Base-by-base conservation (phyloP, 2,797 vertebrate genomes). In the Fratercula arctica region DNA sequence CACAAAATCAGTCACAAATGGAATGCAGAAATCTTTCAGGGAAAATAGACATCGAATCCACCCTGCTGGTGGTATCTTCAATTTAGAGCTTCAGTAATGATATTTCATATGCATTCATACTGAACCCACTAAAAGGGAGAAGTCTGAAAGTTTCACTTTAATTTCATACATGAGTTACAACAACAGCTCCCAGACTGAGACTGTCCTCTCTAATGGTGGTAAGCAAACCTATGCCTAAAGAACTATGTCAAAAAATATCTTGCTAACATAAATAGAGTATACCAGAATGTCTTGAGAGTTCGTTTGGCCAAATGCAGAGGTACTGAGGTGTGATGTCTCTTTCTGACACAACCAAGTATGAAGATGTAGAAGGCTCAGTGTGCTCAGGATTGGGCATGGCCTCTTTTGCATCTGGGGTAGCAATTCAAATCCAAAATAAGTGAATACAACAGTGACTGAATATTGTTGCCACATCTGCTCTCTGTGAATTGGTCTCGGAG, bases 21-120 rank as follows among this genome's bases (percentile, higher is more conserved):
- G 72, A 95, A 90, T 74, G 41, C 82, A 69, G 85, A 83, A 79
- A 70, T 95, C 78, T 90, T 78, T 85, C 79, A 59, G 81, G 78
- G 33, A 72, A 90, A 90, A 87, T 4, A 95, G 61, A 83, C 45
- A 79, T 74, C 7, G 13, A 85, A 85, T 89, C 59, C 69, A 84
- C 64, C 39, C 61, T 81, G 56, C 37, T 88, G 54, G 26, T 68
- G 31, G 45, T 93, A 77, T 61, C 60, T 68, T 72, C 11, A 53
- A 93, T 93, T 89, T 51, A 87, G 61, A 66, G 39, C 20, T 95
- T 78, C 43, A 19, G 43, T 92, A 87, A 94, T 84, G 48, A 39
- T 76, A 80, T 81, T 95, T 85, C 51, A 78, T 69, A 93, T 66
- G 78, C 87, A 89, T 81, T 95, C 26, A 29, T 92, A 93, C 93